Base-by-base conservation (phyloP, 2,797 vertebrate genomes). In the Passerculus sandwichensis region DNA sequence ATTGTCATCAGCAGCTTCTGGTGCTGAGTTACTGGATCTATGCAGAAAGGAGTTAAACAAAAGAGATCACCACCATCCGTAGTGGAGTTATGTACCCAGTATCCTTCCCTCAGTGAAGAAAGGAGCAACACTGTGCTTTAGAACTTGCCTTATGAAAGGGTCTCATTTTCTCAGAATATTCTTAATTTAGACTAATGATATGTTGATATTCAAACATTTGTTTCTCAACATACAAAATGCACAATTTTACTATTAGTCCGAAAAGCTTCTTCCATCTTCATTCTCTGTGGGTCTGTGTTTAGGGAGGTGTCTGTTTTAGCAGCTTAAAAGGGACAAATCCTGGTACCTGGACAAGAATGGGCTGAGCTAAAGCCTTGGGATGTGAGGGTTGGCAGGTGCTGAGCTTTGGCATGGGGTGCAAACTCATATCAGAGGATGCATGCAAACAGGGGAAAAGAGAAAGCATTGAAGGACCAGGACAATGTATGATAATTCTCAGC, bases 391-490 rank as follows among this genome's bases (percentile, higher is more conserved):
- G 74, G 45, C 44, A 79, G 71, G 20, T 82, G 56, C 56, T 48
- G 53, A 69, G 9, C 38, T 82, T 50, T 76, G 72, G 16, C 47
- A 42, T 13, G 2, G 2, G 29, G 9, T 65, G 18, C 30, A 48
- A 44, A 54, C 30, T 13, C 13, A 5, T 20, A 0, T 36, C 22
- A 30, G 51, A 88, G 17, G 14, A 6, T 9, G 7, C 9, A 4
- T 60, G 34, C 5, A 10, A 32, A 47, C n/a, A 32, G 42, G 16
- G 32, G 29, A 50, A 76, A 76, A 38, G 70, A 32, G 15, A 42
- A 51, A 2, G 36, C 36, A 22, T 42, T 48, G 65, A 6, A 29
- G 54, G 42, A 40, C 3, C 7, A 9, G 13, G n/a, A 20, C 3
- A 29, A 7, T 20, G 34, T 5, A 2, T 20, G 69, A 20, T 36